Percentiles rank a stretch among this genome's conserved stretches.
phyloP scores from a whole-genome alignment of 2,113 vertebrate genomes.

The Colossoma macropomum region DNA sequence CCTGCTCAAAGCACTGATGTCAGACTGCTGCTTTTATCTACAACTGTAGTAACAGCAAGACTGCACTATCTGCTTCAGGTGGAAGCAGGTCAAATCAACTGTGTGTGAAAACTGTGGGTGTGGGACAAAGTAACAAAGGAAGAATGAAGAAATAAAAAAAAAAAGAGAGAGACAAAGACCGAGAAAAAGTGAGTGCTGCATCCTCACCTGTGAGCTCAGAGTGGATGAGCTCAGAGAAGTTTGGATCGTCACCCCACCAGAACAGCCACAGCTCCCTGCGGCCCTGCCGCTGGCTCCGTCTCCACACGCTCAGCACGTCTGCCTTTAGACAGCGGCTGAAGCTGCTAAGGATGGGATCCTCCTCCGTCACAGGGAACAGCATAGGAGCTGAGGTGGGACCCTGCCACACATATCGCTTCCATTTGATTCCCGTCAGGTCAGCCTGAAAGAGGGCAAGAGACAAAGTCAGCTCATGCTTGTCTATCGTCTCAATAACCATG shows the following conservation, averaged over 20 bases:
- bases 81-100: not conserved
- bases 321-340: conserved; percentile 97
- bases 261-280: conserved; percentile 97
- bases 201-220: conserved; percentile 90
- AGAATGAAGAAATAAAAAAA: too few relatives aligned
- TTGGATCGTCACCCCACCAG: conserved; percentile 98
- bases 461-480: conserved; percentile 28
- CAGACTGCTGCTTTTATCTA: not conserved
- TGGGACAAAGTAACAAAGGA: not conserved
- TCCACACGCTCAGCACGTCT: conserved; percentile 94
- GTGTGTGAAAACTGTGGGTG: conserved; percentile 13
- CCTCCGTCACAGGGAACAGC: conserved; percentile 95
- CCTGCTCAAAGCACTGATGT: not conserved
- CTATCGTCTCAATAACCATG: conserved; percentile 45
- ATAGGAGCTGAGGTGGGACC: conserved; percentile 96
- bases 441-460: conserved; percentile 74
- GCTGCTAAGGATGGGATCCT: conserved; percentile 97
- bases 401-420: conserved; percentile 96
- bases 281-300: conserved; percentile 90
- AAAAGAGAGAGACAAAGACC: not conserved
- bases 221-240: conserved; percentile 94
- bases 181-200: not conserved
- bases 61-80: not conserved
- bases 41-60: not conserved
- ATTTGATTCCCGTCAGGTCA: conserved; percentile 98